Percentiles rank a stretch among this genome's conserved stretches.
Evolutionary conservation across 2,113 vertebrate genomes (phyloP).

Genomic region (Sceloporus tristichus): DNA sequence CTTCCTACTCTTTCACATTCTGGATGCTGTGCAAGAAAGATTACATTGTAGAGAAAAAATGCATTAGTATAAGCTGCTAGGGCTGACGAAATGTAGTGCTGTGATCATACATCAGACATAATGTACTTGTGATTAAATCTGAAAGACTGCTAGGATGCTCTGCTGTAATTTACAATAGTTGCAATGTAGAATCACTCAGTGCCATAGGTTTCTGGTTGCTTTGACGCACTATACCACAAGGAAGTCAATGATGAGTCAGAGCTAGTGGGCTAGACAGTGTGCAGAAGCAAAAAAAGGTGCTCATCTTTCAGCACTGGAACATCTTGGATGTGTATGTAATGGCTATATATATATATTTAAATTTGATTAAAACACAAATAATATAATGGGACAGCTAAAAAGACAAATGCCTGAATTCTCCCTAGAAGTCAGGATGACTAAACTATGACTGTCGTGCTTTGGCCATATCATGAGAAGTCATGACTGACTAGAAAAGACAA

Average conservation of each 20-base stretch:
- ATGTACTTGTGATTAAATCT: not conserved
- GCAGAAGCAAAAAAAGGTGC: not conserved
- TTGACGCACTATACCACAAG: not conserved
- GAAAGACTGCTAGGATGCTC: not conserved
- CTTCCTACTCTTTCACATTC: conserved; percentile 27
- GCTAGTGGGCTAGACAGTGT: not conserved
- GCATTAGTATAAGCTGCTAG: not conserved
- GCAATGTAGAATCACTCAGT: not conserved
- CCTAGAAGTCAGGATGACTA: too few relatives aligned
- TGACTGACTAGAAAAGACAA: too few relatives aligned
- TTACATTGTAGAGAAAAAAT: not conserved
- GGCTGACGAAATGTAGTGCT: conserved; percentile 1
- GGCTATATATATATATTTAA: not conserved
- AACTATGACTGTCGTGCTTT: too few relatives aligned
- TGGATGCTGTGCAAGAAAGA: conserved; percentile 7
- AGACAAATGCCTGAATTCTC: too few relatives aligned
- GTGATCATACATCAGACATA: not conserved
- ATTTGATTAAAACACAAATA: not conserved
- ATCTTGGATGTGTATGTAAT: conserved; percentile 19
- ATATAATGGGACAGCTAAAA: not conserved
- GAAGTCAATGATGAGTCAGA: not conserved
- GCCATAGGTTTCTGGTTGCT: not conserved
- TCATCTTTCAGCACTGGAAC: not conserved
- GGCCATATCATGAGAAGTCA: too few relatives aligned
- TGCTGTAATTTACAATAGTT: not conserved